Evolutionary conservation across 2,888 invertebrate species (phyloP).

Genomic region (Pseudoips prasinana): DNA sequence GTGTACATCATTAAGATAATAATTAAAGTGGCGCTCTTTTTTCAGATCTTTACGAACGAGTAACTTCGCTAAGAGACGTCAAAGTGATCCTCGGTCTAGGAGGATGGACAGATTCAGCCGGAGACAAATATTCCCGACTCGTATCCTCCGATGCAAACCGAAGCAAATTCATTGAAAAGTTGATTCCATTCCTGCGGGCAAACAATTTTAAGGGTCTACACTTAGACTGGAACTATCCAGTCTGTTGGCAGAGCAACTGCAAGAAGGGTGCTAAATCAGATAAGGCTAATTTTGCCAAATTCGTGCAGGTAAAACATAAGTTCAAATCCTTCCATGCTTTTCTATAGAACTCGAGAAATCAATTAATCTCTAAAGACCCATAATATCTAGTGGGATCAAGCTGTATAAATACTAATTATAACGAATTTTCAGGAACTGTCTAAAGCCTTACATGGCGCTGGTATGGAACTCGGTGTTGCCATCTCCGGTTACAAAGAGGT

Average conservation of each 20-base stretch:
- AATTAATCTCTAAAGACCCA: no score
- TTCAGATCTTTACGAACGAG: constrained; percentile 90
- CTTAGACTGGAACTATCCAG: constrained; percentile 97
- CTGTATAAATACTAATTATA: not conserved
- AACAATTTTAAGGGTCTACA: constrained; percentile 94
- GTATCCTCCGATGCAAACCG: constrained; percentile 86
- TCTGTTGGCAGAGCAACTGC: constrained; percentile 96
- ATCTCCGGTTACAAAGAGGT: constrained; percentile 96
- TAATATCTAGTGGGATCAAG: no score
- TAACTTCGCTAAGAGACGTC: constrained; percentile 85
- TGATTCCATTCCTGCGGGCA: constrained; percentile 86
- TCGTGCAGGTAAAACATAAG: constrained; percentile 88
- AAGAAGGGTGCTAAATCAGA: constrained; percentile 90
- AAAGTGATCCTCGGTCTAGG: constrained; percentile 91
- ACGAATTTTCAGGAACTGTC: constrained; percentile 81
- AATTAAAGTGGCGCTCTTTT: no score
- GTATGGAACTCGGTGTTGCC: constrained; percentile 89
- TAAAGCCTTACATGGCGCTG: constrained; percentile 84
- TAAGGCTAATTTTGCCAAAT: constrained; percentile 88
- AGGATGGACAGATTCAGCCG: constrained; percentile 97
- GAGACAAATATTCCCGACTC: constrained; percentile 92
- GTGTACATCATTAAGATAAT: no score
- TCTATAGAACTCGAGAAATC: no score
- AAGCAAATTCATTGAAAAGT: constrained; percentile 86
- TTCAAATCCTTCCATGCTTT: not conserved